Base-by-base conservation (phyloP, 2,113 vertebrate species). In the Pedionomus torquatus region DNA sequence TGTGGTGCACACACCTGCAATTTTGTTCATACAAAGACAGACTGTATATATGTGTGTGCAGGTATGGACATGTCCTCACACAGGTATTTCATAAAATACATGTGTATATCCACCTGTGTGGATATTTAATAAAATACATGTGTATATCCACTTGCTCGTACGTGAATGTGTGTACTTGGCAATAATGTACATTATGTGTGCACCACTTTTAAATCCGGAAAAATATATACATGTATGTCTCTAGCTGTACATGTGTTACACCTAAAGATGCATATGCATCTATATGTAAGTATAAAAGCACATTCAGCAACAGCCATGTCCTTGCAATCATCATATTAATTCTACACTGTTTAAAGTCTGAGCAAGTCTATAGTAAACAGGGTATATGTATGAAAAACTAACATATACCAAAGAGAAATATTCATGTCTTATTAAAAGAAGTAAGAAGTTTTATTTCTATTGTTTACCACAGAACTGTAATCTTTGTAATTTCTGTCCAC, bases 1-100 rank as follows among this genome's bases (percentile, higher is more conserved):
- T 0, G 0, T 52, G 63, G 44, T 71, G 13, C 9, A 25, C 8
- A 4, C 16, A 64, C 55, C 33, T 72, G 58, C 44, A 28, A 57
- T 78, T 84, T 51, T 84, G 26, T 48, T 90, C 46, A 30, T 23
- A 35, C 13, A 44, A 7, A 58, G 46, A 17, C 37, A 66, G 46
- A 37, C 28, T 37, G 9, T 48, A 26, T 30, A 26, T 13, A 33
- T 16, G 10, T 15, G 8, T 44, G 16, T 58, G 11, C 17, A 76
- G 31, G 30, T 49, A 41, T 4, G 20, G 54, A 61, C 31, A 21
- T 44, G n/a, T 37, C 15, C 17, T 28, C 31, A 63, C 21, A 25
- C 17, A 8, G 9, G 4, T 31, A 54, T 70, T 89, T 89, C 58
- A 41, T 44, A n/a, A 41, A 70, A 14, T 19, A 35, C 9, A 39